Conservation (phyloP, 1,140 invertebrate species). For the Drosophila ironensis region DNA sequence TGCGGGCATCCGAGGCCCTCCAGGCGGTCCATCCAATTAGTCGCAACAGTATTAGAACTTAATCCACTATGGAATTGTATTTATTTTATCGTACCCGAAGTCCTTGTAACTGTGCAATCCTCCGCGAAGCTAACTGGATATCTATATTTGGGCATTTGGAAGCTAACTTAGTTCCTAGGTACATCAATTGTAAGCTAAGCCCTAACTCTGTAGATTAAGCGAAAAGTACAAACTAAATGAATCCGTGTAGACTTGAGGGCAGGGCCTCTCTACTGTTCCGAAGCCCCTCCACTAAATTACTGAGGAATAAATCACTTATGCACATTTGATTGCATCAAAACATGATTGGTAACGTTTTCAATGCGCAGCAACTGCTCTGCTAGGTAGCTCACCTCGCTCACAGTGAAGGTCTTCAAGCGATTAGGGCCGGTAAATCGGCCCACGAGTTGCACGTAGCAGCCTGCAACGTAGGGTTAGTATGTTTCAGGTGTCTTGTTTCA, state of each 20-base stretch:
- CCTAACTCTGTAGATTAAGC: constrained; percentile 21
- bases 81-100: constrained; percentile 5
- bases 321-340: constrained; percentile 54
- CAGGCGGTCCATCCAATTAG: constrained; percentile 15
- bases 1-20: background rate
- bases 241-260: constrained; percentile 3
- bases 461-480: constrained; percentile 7
- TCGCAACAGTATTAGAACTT: constrained; percentile 48
- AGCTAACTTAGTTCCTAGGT: constrained; percentile 42
- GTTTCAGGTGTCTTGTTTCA: background rate
- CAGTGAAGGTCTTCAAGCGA: constrained; percentile 55
- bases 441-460: constrained; percentile 55
- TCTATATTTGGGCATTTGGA: constrained; percentile 13
- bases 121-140: constrained; percentile 15
- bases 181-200: constrained; percentile 11
- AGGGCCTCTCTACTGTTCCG: no score
- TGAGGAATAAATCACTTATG: constrained; percentile 29
- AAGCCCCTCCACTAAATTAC: background rate
- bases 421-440: constrained; percentile 56
- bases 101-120: constrained; percentile 54
- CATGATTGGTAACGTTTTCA: constrained; percentile 55
- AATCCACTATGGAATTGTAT: constrained; percentile 22
- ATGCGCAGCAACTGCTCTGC: constrained; percentile 52
- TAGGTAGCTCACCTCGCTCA: constrained; percentile 39
- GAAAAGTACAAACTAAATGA: constrained; percentile 60